Percentiles rank a stretch among this genome's conserved stretches.
phyloP scores from a whole-genome alignment of 1,140 invertebrate genomes.

The Cepaea nemoralis region DNA sequence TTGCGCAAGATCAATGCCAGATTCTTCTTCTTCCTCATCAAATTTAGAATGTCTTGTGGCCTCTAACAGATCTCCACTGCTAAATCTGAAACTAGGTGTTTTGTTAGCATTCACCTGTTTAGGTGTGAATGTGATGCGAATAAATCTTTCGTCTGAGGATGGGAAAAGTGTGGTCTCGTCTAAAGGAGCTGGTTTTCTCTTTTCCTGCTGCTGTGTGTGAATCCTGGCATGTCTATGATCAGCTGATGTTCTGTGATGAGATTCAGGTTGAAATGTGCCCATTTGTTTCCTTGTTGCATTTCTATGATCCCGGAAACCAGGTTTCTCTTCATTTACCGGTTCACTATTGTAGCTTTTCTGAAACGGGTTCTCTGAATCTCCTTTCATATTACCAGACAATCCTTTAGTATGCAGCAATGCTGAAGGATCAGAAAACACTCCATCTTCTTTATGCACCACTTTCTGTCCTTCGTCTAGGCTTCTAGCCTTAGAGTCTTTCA shows the following conservation, averaged over 20 bases:
- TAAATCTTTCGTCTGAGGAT: constrained; percentile 10
- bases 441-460: background rate
- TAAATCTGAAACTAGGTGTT: constrained; percentile 11
- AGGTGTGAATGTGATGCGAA: constrained; percentile 26
- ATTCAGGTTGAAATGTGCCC: background rate
- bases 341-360: background rate
- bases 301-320: background rate
- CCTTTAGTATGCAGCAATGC: background rate
- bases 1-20: background rate
- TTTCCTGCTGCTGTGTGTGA: background rate
- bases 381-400: background rate
- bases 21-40: constrained; percentile 12
- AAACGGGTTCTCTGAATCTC: background rate
- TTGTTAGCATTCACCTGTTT: background rate
- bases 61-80: background rate
- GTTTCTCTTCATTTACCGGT: background rate
- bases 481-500: background rate
- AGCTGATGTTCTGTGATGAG: background rate
- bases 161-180: background rate
- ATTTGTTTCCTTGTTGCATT: background rate
- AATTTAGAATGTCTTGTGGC: no score
- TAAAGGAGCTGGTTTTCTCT: background rate
- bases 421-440: constrained; percentile 16
- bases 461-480: background rate
- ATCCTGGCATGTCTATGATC: background rate